Percentiles rank a stretch among this genome's conserved stretches.
phyloP scores from a whole-genome alignment of 2,113 vertebrate genomes.

The Coregonus clupeaformis region DNA sequence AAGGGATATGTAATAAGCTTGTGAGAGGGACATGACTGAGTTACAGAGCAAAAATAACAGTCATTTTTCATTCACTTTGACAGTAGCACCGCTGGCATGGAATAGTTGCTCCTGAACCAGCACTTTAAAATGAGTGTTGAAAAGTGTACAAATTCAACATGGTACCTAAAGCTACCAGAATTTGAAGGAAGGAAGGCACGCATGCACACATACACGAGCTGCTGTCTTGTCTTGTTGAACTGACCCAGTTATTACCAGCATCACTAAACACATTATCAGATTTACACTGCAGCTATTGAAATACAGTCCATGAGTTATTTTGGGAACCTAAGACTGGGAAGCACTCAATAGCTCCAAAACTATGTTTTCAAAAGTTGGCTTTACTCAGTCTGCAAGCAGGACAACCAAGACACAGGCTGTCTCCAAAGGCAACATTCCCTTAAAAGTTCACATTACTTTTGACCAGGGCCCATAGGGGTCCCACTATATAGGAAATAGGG shows the following conservation, averaged over 20 bases:
- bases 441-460: no score
- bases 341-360: neutral
- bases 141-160: no score
- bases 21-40: neutral
- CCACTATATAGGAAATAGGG: neutral
- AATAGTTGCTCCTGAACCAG: no score
- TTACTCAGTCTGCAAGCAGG: neutral
- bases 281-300: conserved; percentile 25
- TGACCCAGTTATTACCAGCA: conserved; percentile 28
- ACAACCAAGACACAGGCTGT: neutral
- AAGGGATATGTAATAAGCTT: neutral
- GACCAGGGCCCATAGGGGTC: no score
- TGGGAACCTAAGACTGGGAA: conserved; percentile 16
- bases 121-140: no score
- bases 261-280: conserved; percentile 11
- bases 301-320: conserved; percentile 6
- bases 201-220: neutral
- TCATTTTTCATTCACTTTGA: no score
- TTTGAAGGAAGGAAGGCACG: neutral
- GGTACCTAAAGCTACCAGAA: no score
- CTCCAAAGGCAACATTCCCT: no score
- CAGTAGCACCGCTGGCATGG: no score
- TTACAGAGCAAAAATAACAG: neutral
- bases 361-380: conserved; percentile 33
- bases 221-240: conserved; percentile 4